Evolutionary conservation across 2,888 invertebrate species (phyloP).

Genomic region (Ceriagrion tenellum): DNA sequence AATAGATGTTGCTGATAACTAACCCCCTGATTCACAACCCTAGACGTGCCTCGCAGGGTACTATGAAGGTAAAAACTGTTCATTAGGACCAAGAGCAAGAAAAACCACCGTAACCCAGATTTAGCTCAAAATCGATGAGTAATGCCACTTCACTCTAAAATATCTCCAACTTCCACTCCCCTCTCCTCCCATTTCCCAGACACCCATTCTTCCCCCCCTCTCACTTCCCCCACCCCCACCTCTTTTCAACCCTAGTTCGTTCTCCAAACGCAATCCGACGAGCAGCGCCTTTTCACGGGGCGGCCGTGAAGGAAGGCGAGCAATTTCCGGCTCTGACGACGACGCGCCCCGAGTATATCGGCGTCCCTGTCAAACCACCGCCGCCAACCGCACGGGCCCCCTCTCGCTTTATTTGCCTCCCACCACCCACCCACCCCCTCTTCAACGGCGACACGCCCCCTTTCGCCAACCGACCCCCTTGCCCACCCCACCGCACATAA

Average conservation of each 20-base stretch:
- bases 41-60: too few species aligned
- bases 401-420: slow-evolving; percentile 54
- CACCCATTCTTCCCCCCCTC: too few species aligned
- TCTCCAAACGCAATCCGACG: slow-evolving; percentile 22
- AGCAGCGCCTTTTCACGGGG: neutral
- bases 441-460: neutral
- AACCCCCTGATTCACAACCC: too few species aligned
- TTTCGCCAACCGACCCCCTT: neutral
- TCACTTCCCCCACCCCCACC: neutral
- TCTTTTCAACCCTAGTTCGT: neutral
- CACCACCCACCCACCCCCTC: neutral
- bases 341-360: slow-evolving; percentile 62
- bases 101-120: too few species aligned
- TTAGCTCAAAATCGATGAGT: too few species aligned
- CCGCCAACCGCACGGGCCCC: slow-evolving; percentile 7
- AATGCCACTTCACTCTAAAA: too few species aligned
- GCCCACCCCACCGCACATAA: neutral
- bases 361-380: slow-evolving; percentile 67
- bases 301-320: slow-evolving; percentile 33
- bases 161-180: too few species aligned
- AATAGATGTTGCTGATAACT: too few species aligned
- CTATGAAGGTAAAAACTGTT: too few species aligned
- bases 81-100: too few species aligned
- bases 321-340: slow-evolving; percentile 63
- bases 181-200: too few species aligned